Conservation (phyloP, 2,888 invertebrate genomes). For the Tethea ocularis region DNA sequence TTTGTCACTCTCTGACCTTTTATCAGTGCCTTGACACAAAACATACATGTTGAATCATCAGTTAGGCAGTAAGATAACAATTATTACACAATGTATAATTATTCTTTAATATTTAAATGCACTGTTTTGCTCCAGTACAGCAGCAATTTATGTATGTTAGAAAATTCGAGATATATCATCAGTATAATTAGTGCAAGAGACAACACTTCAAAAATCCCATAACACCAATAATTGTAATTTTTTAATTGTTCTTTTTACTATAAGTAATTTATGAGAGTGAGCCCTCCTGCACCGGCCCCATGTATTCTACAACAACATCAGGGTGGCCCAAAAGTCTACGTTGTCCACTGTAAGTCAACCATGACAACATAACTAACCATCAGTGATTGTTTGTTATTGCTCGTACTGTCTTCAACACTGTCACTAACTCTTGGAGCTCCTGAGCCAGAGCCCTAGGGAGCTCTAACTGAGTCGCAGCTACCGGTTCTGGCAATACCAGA, state of each 20-base stretch:
- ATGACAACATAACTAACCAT: background rate
- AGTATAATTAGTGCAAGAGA: no score
- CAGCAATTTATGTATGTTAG: no score
- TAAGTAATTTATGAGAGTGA: background rate
- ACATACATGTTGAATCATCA: background rate
- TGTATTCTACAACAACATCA: background rate
- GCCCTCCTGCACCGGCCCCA: background rate
- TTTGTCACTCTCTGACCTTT: background rate
- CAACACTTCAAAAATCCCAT: no score
- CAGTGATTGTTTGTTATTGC: background rate
- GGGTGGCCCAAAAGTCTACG: background rate
- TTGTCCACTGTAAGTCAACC: background rate
- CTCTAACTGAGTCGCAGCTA: constrained; percentile 57
- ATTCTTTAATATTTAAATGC: background rate
- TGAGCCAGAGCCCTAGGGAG: constrained; percentile 68
- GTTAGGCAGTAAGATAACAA: background rate
- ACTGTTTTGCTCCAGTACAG: no score
- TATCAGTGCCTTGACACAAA: background rate
- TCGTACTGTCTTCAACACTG: constrained; percentile 21
- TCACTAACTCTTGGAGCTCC: constrained; percentile 56
- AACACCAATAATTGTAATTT: no score
- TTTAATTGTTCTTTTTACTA: background rate
- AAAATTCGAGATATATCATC: no score
- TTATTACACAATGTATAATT: background rate
- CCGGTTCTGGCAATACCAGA: constrained; percentile 48